phyloP scores from a whole-genome alignment of 1,140 invertebrate species.

The Sarcophaga peregrina region DNA sequence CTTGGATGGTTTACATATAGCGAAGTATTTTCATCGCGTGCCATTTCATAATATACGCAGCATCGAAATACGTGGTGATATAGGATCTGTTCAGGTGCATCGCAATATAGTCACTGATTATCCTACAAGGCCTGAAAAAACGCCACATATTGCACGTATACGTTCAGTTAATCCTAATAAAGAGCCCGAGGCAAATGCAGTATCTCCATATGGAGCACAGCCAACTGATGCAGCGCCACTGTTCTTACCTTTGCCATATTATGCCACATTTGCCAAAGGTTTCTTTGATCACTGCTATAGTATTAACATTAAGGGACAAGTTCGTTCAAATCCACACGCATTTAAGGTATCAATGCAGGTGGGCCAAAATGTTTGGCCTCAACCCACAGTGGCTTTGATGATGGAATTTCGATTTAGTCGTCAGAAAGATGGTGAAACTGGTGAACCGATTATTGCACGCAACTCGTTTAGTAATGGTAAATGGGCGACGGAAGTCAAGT shows the following conservation, averaged over 20 bases:
- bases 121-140: background rate
- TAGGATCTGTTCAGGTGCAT: background rate
- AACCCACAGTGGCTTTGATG: background rate
- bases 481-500: conserved; percentile 9
- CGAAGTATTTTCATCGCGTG: background rate
- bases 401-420: background rate
- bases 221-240: background rate
- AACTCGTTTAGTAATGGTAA: conserved; percentile 16
- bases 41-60: conserved; percentile 13
- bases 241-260: conserved; percentile 2
- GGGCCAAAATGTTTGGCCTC: conserved; percentile 25
- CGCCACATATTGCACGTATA: background rate
- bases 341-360: background rate
- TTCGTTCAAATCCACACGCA: background rate
- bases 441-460: background rate
- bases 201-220: background rate
- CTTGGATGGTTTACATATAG: background rate
- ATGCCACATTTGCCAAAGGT: conserved; percentile 13
- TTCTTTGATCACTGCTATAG: conserved; percentile 22
- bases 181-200: background rate
- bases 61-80: conserved; percentile 23
- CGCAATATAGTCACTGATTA: conserved; percentile 19
- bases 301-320: background rate
- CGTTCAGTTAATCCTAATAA: background rate
- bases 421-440: conserved; percentile 4